Conservation (phyloP, 2,888 invertebrate species). For the Drosophila testacea region DNA sequence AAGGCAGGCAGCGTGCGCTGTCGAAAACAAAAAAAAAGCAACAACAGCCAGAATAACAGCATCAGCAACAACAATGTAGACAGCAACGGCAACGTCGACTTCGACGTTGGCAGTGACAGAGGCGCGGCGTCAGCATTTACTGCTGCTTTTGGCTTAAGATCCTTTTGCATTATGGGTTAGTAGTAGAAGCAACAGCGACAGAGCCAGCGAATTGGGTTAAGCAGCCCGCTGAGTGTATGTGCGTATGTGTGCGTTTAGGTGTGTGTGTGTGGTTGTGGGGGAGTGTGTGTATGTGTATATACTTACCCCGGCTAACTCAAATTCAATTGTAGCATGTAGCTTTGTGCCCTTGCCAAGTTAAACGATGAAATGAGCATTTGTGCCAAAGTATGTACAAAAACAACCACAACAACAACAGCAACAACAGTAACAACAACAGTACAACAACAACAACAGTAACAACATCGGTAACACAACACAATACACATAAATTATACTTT, state of each 20-base stretch:
- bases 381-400: slow-evolving; percentile 56
- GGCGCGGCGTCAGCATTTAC: no score
- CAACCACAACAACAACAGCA: slow-evolving; percentile 18
- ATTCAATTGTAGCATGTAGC: slow-evolving; percentile 75
- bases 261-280: slow-evolving; percentile 9
- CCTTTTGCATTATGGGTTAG: not conserved
- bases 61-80: slow-evolving; percentile 14
- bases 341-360: slow-evolving; percentile 77
- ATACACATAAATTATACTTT: slow-evolving; percentile 76
- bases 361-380: slow-evolving; percentile 77
- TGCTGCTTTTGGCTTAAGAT: no score
- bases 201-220: slow-evolving; percentile 72
- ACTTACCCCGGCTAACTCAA: slow-evolving; percentile 68
- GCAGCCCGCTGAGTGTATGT: slow-evolving; percentile 57
- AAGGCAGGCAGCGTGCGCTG: slow-evolving; percentile 8
- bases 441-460: slow-evolving; percentile 13
- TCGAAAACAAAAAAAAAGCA: slow-evolving; percentile 54
- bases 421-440: slow-evolving; percentile 17
- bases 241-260: slow-evolving; percentile 5
- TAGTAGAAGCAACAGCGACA: not conserved
- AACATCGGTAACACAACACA: slow-evolving; percentile 48
- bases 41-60: slow-evolving; percentile 32
- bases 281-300: slow-evolving; percentile 30
- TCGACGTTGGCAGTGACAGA: slow-evolving; percentile 22
- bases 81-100: slow-evolving; percentile 27